Evolutionary conservation across 64 coral and sea anemone species (phyloP).

Genomic region (Dendrophyllia cribrosa): DNA sequence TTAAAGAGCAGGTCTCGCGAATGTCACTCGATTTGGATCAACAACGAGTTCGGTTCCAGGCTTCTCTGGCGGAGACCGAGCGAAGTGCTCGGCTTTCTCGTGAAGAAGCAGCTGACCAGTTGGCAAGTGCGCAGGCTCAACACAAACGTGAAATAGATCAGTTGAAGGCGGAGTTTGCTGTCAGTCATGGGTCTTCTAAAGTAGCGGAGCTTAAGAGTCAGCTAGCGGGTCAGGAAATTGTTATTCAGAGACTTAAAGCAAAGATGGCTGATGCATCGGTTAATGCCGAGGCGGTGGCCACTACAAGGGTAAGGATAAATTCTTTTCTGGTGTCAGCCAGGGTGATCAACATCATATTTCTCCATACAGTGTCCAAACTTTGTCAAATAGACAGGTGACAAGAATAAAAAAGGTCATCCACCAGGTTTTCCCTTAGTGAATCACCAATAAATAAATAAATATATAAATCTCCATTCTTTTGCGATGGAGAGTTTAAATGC

Average conservation of each 20-base stretch:
- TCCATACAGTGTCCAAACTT: too few relatives aligned
- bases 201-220: constrained; percentile 88
- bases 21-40: constrained; percentile 90
- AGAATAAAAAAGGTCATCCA: too few relatives aligned
- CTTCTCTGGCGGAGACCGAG: constrained; percentile 88
- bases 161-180: constrained; percentile 75
- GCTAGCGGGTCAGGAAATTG: constrained; percentile 84
- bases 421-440: too few relatives aligned
- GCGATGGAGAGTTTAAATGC: too few relatives aligned
- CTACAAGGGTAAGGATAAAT: constrained; percentile 62
- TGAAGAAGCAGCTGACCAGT: constrained; percentile 93
- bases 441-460: too few relatives aligned
- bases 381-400: too few relatives aligned
- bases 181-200: constrained; percentile 83
- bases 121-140: constrained; percentile 72
- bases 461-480: too few relatives aligned
- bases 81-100: constrained; percentile 75
- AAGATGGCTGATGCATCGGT: constrained; percentile 70
- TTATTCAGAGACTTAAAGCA: constrained; percentile 90
- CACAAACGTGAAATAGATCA: constrained; percentile 84
- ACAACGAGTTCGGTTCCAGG: constrained; percentile 89
- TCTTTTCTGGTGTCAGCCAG: background rate
- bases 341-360: background rate
- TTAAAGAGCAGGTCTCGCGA: constrained; percentile 74
- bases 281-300: constrained; percentile 62